Evolutionary conservation across 2,113 vertebrate genomes (phyloP).

Genomic region (Laterallus jamaicensis): DNA sequence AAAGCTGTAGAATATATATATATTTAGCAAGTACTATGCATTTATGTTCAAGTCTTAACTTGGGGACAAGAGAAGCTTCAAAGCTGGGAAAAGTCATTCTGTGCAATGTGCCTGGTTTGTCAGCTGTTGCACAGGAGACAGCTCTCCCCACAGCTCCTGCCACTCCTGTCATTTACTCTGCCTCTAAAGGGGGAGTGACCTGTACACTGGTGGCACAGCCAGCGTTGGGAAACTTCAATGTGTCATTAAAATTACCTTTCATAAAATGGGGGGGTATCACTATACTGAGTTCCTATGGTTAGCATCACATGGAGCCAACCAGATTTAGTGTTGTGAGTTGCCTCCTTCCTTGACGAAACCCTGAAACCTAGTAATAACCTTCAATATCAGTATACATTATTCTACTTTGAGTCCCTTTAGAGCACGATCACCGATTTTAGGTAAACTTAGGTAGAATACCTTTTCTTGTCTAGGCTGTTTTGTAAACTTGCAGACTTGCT

Average conservation of each 20-base stretch:
- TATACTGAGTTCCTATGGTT: background rate
- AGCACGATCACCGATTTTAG: background rate
- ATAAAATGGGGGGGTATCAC: background rate
- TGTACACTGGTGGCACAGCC: background rate
- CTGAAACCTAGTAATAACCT: background rate
- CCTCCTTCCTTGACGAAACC: background rate
- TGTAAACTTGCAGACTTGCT: background rate
- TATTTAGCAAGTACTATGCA: accelerated
- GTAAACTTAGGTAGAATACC: background rate
- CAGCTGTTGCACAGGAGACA: background rate
- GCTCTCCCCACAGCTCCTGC: background rate
- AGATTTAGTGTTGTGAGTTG: background rate
- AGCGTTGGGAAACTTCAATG: background rate
- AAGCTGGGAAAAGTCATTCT: background rate
- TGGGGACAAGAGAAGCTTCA: background rate
- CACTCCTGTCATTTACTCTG: background rate
- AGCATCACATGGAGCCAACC: background rate
- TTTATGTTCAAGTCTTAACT: background rate
- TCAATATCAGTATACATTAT: accelerated
- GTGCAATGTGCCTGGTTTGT: background rate
- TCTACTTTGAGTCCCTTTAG: background rate
- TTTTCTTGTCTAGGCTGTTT: background rate
- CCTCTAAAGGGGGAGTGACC: background rate
- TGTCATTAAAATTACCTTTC: background rate
- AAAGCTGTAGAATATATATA: background rate